Conservation (phyloP, 2,888 invertebrate genomes). For the Drosophila hamatofila region DNA sequence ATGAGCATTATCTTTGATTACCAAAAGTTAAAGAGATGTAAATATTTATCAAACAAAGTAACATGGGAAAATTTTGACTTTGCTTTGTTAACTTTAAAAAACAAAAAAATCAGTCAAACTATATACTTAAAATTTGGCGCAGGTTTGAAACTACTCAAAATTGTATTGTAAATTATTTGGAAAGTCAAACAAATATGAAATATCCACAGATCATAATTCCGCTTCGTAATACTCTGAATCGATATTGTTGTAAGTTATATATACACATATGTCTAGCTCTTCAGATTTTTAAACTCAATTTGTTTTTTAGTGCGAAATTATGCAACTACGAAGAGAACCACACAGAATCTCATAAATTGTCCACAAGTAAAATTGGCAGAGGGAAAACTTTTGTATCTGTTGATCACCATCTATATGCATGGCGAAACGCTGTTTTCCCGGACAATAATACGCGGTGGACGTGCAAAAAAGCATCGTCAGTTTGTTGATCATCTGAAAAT, state of each 20-base stretch:
- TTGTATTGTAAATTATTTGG: constrained; percentile 5
- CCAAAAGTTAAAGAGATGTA: not conserved
- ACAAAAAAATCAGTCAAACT: constrained; percentile 4
- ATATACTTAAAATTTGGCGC: not conserved
- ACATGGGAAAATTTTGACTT: not conserved
- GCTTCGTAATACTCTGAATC: not conserved
- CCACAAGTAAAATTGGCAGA: constrained; percentile 24
- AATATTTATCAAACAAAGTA: constrained; percentile 12
- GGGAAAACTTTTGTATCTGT: constrained; percentile 46
- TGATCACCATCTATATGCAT: constrained; percentile 52
- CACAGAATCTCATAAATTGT: constrained; percentile 2
- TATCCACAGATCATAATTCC: not conserved
- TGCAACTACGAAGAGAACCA: not conserved
- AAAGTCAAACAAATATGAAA: constrained; percentile 16
- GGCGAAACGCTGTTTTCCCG: constrained; percentile 39
- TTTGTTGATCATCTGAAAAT: not conserved
- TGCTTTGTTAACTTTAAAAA: too few relatives aligned
- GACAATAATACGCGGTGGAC: constrained; percentile 49
- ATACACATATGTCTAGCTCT: not conserved
- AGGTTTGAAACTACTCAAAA: constrained; percentile 12
- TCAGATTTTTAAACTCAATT: not conserved
- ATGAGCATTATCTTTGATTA: not conserved
- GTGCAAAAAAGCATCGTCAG: constrained; percentile 44
- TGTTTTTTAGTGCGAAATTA: constrained; percentile 8
- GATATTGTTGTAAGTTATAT: constrained; percentile 8